A percentile compares a stretch with the other conserved stretches of the same genome.
Evolutionary conservation across 2,888 invertebrate species (phyloP).

Genomic region (Drosophila pseudotalamancana): DNA sequence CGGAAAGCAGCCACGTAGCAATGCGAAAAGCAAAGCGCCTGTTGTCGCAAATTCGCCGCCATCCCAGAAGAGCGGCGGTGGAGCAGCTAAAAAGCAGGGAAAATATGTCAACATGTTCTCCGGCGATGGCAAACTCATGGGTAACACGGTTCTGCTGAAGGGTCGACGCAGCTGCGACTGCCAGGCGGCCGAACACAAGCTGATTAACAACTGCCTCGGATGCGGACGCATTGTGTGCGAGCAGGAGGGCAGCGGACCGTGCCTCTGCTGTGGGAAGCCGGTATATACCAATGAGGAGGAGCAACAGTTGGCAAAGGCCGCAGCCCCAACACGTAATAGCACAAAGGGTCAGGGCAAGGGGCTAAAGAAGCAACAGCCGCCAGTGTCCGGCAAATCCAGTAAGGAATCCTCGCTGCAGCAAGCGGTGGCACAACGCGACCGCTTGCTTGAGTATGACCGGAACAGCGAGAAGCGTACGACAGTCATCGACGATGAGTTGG

Average conservation of each 20-base stretch:
- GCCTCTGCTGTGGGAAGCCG: slow-evolving; percentile 94
- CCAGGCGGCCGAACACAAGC: slow-evolving; percentile 94
- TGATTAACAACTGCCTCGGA: slow-evolving; percentile 96
- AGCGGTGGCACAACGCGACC: slow-evolving; percentile 91
- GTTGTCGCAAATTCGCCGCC: slow-evolving; percentile 21
- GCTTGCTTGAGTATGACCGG: slow-evolving; percentile 92
- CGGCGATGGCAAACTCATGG: slow-evolving; percentile 87
- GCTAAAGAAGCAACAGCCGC: slow-evolving; percentile 9
- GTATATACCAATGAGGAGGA: slow-evolving; percentile 93
- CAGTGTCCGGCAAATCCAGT: slow-evolving; percentile 18
- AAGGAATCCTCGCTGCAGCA: slow-evolving; percentile 89
- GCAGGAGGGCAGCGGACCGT: slow-evolving; percentile 98
- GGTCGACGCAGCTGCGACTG: slow-evolving; percentile 96
- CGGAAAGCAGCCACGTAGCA: slow-evolving; percentile 62
- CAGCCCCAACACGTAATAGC: slow-evolving; percentile 82
- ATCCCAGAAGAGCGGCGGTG: slow-evolving; percentile 57
- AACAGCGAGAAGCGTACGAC: slow-evolving; percentile 87
- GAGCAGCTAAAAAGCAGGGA: slow-evolving; percentile 86
- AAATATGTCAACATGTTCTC: slow-evolving; percentile 91
- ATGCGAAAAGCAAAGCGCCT: slow-evolving; percentile 27
- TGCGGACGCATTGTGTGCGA: slow-evolving; percentile 98
- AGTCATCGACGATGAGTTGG: slow-evolving; percentile 93
- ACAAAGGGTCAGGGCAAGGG: slow-evolving; percentile 17
- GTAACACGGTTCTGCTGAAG: slow-evolving; percentile 86
- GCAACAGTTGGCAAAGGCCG: slow-evolving; percentile 85